Evolutionary conservation across 2,888 invertebrate genomes (phyloP), one percentile per base, ranked within the genome.

Genomic region (Rhagophthalmus giganteus): DNA sequence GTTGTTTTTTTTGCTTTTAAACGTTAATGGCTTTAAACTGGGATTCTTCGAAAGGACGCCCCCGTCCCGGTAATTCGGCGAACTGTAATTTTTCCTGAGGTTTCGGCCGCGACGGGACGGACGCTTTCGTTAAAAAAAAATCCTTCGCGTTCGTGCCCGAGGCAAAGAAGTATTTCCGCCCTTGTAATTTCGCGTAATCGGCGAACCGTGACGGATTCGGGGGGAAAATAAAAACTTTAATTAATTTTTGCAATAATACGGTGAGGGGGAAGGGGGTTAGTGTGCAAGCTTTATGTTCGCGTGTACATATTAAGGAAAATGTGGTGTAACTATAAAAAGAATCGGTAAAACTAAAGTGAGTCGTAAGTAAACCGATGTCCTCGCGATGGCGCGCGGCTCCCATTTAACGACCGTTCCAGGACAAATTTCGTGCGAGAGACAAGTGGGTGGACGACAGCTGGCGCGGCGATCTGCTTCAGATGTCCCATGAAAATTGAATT

Each of bases 401-500:
- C 24, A 27, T 51, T 58, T 58, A 58, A 61, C 55, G 51, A 62
- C 55, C 57, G 58, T 61, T 57, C 52, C 53, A 55, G 46, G 46
- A 34, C 51, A 47, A 56, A 41, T 48, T 44, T 28, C 16, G 38
- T 40, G 50, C 30, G 51, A 55, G 56, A 55, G 55, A 56, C 45
- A 50, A 45, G 55, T 35, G 38, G 41, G 35, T 34, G 47, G 32
- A 32, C 54, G 58, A 54, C 58, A 60, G 47, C 40, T 49, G 54
- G 53, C 37, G 59, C 47, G 55, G 53, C 42, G 52, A 55, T 62
- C 58, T 55, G 44, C 53, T 57, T 27, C 50, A 45, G 27, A 55
- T 47, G 55, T 54, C 58, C 55, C 52, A 50, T 35, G 59, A 62
- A 60, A 47, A 59, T 56, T 57, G 51, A 62, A 59, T 59, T 56